Evolutionary conservation across 1,140 invertebrate species (phyloP).

Genomic region (Hyposmocoma kahamanoa): DNA sequence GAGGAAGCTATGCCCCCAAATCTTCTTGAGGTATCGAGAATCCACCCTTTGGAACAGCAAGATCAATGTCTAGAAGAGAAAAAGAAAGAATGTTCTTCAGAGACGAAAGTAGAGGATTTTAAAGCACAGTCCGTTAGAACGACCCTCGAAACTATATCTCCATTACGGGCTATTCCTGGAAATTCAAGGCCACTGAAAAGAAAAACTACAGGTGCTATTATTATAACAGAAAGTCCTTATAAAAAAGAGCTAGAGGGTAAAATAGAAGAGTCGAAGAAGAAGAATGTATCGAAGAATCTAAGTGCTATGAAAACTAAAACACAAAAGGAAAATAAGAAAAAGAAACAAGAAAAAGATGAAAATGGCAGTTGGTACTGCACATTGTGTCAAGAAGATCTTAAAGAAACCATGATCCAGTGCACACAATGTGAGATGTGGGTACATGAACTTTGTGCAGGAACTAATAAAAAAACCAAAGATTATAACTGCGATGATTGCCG

Average conservation of each 20-base stretch:
- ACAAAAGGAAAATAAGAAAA: background rate
- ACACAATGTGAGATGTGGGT: slow-evolving; percentile 1
- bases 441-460: slow-evolving; percentile 4
- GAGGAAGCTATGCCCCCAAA: background rate
- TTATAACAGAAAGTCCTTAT: background rate
- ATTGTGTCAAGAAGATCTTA: background rate
- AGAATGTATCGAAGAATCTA: background rate
- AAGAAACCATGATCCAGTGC: slow-evolving; percentile 5
- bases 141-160: background rate
- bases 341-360: background rate
- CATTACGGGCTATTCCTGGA: background rate
- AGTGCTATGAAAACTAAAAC: background rate
- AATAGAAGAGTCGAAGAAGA: background rate
- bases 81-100: background rate
- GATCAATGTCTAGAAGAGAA: background rate
- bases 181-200: background rate
- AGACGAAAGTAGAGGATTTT: background rate
- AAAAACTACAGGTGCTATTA: background rate
- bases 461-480: background rate
- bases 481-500: slow-evolving; percentile 1
- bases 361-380: background rate
- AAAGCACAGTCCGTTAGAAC: background rate
- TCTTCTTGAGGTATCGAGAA: background rate
- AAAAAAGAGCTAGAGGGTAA: background rate
- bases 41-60: background rate